Evolutionary conservation across 2,888 invertebrate species (phyloP).

Genomic region (Adelphocoris suturalis): DNA sequence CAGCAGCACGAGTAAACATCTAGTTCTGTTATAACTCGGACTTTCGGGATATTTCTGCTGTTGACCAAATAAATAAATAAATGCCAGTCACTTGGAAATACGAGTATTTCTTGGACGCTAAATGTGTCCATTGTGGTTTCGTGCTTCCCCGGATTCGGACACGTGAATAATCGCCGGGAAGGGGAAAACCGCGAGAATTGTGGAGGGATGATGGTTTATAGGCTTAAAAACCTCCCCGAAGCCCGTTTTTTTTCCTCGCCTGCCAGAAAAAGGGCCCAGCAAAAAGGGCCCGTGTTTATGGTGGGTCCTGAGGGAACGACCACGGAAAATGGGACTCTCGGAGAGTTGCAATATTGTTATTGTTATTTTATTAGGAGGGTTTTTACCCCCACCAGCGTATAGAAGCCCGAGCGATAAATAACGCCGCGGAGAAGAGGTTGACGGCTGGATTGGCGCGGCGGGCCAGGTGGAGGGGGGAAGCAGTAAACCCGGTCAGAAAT

Average conservation of each 20-base stretch:
- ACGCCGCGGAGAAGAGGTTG: conserved; percentile 67
- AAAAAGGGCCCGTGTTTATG: conserved; percentile 62
- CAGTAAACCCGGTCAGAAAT: conserved; percentile 72
- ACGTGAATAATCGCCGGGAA: conserved; percentile 59
- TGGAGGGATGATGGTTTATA: conserved; percentile 57
- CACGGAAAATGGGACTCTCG: conserved; percentile 56
- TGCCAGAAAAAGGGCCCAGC: conserved; percentile 56
- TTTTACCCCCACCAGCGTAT: conserved; percentile 33
- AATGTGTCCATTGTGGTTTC: conserved; percentile 32
- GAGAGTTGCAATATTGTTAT: conserved; percentile 72
- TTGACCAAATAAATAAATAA: too few species aligned
- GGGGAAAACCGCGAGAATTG: conserved; percentile 46
- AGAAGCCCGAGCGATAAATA: conserved; percentile 64
- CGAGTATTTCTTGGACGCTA: neutral
- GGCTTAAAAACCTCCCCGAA: conserved; percentile 59
- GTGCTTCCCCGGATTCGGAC: conserved; percentile 46
- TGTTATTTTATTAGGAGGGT: conserved; percentile 71
- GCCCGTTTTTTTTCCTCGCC: conserved; percentile 47
- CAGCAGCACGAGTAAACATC: too few species aligned
- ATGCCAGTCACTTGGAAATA: too few species aligned
- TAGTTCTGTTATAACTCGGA: too few species aligned
- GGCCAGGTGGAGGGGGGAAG: conserved; percentile 33
- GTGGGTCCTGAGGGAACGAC: conserved; percentile 64
- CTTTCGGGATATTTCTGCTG: too few species aligned
- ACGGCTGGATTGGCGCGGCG: conserved; percentile 45